Conservation (phyloP, 2,113 vertebrate genomes). For the Taxidea taxus region DNA sequence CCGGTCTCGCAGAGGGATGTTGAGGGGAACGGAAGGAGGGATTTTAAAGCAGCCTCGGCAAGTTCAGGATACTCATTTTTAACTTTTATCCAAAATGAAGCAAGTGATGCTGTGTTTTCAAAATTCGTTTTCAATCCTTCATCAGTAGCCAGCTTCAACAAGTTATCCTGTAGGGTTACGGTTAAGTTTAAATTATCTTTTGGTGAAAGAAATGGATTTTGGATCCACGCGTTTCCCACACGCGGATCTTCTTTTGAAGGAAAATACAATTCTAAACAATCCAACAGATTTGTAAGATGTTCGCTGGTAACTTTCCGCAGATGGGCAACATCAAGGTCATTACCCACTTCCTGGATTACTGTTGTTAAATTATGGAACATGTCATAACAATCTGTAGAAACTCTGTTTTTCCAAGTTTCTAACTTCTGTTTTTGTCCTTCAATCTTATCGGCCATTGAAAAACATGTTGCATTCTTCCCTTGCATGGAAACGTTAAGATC, state of each 20-base stretch:
- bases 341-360: not conserved
- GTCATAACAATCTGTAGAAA: slow-evolving; percentile 36
- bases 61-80: slow-evolving; percentile 46
- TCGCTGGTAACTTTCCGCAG: not conserved
- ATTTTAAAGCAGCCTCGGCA: slow-evolving; percentile 33
- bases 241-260: slow-evolving; percentile 37
- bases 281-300: slow-evolving; percentile 57
- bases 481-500: slow-evolving; percentile 49
- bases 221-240: slow-evolving; percentile 46
- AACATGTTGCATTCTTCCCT: slow-evolving; percentile 50
- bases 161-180: not conserved
- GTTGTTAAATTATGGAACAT: slow-evolving; percentile 53
- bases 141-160: slow-evolving; percentile 41
- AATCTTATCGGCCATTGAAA: slow-evolving; percentile 49
- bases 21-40: slow-evolving; percentile 38
- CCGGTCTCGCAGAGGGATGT: slow-evolving; percentile 41
- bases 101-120: slow-evolving; percentile 50
- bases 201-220: slow-evolving; percentile 49
- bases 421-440: slow-evolving; percentile 55
- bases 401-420: slow-evolving; percentile 25
- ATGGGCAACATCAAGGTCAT: not conserved
- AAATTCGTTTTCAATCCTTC: slow-evolving; percentile 54
- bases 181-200: slow-evolving; percentile 47
- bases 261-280: slow-evolving; percentile 45
- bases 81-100: slow-evolving; percentile 60